Base-by-base conservation (phyloP, 2,888 invertebrate species). In the Archaeoteleia sp. region DNA sequence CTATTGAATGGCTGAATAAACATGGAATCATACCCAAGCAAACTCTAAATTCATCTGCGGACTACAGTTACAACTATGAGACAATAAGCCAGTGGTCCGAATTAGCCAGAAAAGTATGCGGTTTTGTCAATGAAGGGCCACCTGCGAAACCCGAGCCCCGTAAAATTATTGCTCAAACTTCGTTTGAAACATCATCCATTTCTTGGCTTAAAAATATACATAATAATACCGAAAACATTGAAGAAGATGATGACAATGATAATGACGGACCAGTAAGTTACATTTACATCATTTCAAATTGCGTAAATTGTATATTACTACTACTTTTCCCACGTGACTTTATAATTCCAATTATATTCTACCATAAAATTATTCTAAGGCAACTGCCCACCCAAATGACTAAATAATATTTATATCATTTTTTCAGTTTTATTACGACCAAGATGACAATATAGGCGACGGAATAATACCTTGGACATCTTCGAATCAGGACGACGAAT, bases 1-100 rank as follows among this genome's bases (percentile, higher is more conserved):
- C 92, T 27, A 89, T 93, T 79, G 87, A 88, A 42, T 91, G 89
- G 89, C 85, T 92, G 53, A 89, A 87, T 70, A 86, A 87, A 27
- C 87, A 87, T 48, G 88, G 88, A 69, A 88, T 91, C 0, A 87
- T 87, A 1, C 89, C 90, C 2, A 88, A 87, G 60, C 87, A 83
- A 32, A 70, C 75, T 1, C 34, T 73, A 1, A 77, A 71, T 5
- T 34, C 53, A 4, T 61, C 57, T 2, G 69, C 61, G 8, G 69
- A 69, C 23, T 75, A 78, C 30, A 67, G 74, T 8, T 77, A 72
- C 43, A 74, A 74, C 30, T 81, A 78, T 13, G 78, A 76, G 13
- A 75, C 76, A 1, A 65, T 79, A 7, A 74, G 48, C 8, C 75
- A 83, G 14, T 86, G 86, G 86, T 76, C 75, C 0, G 84, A 86